Evolutionary conservation across 1,140 invertebrate genomes (phyloP).

Genomic region (Aphis craccivora): DNA sequence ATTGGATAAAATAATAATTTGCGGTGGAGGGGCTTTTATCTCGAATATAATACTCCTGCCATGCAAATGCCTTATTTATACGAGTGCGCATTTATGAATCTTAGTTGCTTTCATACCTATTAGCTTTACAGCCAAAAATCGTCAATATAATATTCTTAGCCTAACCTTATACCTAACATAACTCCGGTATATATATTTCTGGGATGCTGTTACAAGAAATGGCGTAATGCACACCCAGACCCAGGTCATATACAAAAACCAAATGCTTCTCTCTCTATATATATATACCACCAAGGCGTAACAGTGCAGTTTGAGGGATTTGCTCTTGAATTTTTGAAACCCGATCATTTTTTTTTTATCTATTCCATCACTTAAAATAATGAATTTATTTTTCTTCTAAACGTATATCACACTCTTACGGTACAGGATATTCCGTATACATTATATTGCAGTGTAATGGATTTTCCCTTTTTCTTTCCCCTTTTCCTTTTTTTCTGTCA

Average conservation of each 20-base stretch:
- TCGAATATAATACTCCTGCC: not conserved
- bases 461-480: not conserved
- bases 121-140: not conserved
- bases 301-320: not conserved
- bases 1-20: not conserved
- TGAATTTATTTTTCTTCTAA: constrained; percentile 21
- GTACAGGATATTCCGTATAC: not conserved
- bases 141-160: not conserved
- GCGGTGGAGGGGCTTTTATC: not conserved
- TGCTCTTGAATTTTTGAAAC: constrained; percentile 14
- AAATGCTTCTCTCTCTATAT: not conserved
- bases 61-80: not conserved
- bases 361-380: constrained; percentile 28
- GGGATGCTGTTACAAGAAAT: not conserved
- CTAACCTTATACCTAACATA: no score
- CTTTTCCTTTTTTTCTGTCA: not conserved
- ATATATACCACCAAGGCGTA: not conserved
- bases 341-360: not conserved
- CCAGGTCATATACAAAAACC: not conserved
- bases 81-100: not conserved
- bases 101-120: not conserved
- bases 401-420: not conserved
- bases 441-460: not conserved
- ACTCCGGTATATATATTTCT: not conserved
- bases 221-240: not conserved